Base-by-base conservation (phyloP, 2,888 invertebrate genomes). In the Drosophila phalerata region DNA sequence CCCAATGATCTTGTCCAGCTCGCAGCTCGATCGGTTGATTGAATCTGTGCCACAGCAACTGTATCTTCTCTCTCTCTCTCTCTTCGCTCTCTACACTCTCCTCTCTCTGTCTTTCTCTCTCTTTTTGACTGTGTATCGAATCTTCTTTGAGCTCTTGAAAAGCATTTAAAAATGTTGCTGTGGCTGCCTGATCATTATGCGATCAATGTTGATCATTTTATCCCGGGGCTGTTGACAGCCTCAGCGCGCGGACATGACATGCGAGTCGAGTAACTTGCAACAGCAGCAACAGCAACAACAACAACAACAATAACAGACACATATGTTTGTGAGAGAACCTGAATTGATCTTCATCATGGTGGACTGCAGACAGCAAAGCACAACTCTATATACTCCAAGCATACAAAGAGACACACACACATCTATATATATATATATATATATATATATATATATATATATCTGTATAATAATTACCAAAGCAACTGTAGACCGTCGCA, bases 141-240 rank as follows among this genome's bases (percentile, higher is more conserved):
- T 37, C 37, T 37, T 6, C 37, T 6, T 2, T 37, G 3, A 37
- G n/a, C 13, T 28, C 28, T 28, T 28, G 28, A 80, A 9, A 32
- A 74, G 89, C 79, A 85, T 89, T 73, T 87, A 75, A 75, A 85
- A 87, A 81, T 71, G 68, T 62, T 73, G 73, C 42, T 22, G 22
- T 34, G 32, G 22, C 55, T 55, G 68, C 62, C 52, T 73, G 91
- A 90, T 91, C 91, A 91, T 91, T 91, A 91, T 91, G 90, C 85
- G 91, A 91, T 91, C 91, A 91, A 90, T 88, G 88, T 91, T 91
- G 91, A 91, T 91, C 91, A 91, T 91, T 90, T 91, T 91, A 91
- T 91, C 91, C 91, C 84, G 82, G 72, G 91, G 91, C 91, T 91
- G 91, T 90, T 91, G 91, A 91, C 91, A 91, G 91, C 88, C 91